Evolutionary conservation across 2,797 vertebrate species (phyloP).

Genomic region (Phaenicophaeus curvirostris): DNA sequence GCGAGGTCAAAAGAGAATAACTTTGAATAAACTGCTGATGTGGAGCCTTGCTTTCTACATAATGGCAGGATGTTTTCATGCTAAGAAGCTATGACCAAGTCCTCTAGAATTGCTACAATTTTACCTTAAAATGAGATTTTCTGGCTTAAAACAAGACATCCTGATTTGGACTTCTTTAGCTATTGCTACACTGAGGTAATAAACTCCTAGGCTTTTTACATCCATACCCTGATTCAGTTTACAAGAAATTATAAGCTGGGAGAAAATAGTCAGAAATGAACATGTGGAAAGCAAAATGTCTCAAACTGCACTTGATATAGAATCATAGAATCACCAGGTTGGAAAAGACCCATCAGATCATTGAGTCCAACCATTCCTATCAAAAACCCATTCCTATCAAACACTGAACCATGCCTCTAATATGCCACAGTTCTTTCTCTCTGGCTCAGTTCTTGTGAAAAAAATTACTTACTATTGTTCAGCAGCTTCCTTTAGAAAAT

Average conservation of each 20-base stretch:
- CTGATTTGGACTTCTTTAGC: background rate
- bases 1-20: slow-evolving; percentile 29
- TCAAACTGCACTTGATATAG: background rate
- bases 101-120: background rate
- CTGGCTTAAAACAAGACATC: slow-evolving; percentile 1
- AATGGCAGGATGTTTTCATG: background rate
- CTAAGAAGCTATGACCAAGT: background rate
- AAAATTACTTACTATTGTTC: background rate
- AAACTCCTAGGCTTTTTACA: background rate
- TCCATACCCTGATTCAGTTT: background rate
- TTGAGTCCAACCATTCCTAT: too few species aligned
- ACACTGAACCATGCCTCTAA: too few species aligned
- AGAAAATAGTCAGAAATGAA: slow-evolving; percentile 2
- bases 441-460: background rate
- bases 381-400: too few species aligned
- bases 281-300: background rate
- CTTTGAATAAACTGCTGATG: background rate
- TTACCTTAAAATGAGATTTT: slow-evolving; percentile 21
- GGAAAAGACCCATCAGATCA: too few species aligned
- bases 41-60: background rate
- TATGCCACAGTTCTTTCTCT: background rate
- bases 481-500: background rate
- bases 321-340: too few species aligned
- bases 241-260: background rate
- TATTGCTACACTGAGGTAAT: background rate